Base-by-base conservation (phyloP, 2,113 vertebrate genomes). In the Rhinopomastus cyanomelas region DNA sequence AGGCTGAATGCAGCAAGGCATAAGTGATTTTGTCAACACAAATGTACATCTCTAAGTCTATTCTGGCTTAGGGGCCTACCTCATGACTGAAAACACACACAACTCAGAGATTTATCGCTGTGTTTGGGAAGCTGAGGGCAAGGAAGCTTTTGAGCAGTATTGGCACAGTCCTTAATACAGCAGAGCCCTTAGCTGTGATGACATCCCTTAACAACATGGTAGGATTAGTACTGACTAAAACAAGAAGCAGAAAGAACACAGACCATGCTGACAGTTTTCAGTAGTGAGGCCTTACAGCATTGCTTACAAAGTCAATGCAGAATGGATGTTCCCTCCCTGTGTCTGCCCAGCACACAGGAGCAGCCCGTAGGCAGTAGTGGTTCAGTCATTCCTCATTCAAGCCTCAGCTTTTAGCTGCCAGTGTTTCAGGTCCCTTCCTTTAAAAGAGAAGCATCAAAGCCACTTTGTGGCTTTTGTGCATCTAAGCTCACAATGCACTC, bases 381-480 rank as follows among this genome's bases (percentile, higher is more conserved):
- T 12, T 34, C 34, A 56, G 21, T 75, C n/a, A 37, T 64, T 90
- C 61, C 36, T 74, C 44, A 5, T 67, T 65, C 18, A 30, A 82
- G 61, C n/a, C 53, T 66, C 59, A 59, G 46, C 75, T 48, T 84
- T 80, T 52, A 83, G 26, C 8, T 87, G 56, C 42, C 52, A 71
- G 37, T 26, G 17, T 36, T 77, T 87, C 85, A 67, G 14, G 56
- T 85, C 20, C 60, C 81, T 65, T 87, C 59, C 66, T 71, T 89
- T 77, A 75, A 85, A 89, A 42, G 20, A 66, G 82, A 94, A 87
- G 46, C 59, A 71, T 80, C 72, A 89, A 87, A 93, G 56, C 37
- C 42, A 77, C 37, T 56, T 92, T 42, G 39, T 42, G 39, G 39
- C 39, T 42, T 49, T 3, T 82, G 7, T 57, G 88, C 42, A 46